These are phyloP conservation scores for Akabosia matsudoensis DNA, from an alignment of 1,140 invertebrate genomes.

Conservation along the genomic window DNA sequence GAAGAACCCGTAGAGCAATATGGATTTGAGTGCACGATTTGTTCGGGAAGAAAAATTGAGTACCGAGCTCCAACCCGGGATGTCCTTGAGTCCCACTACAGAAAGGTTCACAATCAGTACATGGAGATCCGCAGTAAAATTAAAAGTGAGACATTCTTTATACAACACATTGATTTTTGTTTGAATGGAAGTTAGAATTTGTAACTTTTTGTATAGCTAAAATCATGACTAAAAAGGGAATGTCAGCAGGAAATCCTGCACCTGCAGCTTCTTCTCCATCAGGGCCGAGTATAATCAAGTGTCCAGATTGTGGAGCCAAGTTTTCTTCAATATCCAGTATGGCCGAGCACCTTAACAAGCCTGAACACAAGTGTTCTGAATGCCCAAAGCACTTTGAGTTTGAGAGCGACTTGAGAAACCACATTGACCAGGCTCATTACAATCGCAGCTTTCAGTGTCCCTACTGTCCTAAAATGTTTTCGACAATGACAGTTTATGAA, in stretches of 20 bases:
- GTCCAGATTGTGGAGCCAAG: background rate
- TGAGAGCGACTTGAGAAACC: background rate
- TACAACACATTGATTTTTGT: background rate
- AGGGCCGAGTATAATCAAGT: background rate
- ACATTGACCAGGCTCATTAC: background rate
- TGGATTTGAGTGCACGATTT: background rate
- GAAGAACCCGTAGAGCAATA: background rate
- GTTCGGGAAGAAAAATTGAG: background rate
- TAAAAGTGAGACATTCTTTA: background rate
- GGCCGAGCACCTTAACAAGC: constrained; percentile 1
- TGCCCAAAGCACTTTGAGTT: background rate
- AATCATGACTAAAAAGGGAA: background rate
- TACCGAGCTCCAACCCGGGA: background rate
- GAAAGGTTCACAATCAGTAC: background rate
- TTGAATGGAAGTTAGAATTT: background rate
- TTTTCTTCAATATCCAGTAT: background rate
- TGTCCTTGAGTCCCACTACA: background rate
- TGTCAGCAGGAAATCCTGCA: background rate
- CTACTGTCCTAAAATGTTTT: background rate
- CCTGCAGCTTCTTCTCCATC: background rate
- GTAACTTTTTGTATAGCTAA: background rate
- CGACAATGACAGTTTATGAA: background rate
- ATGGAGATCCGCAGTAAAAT: background rate
- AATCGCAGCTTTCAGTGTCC: background rate
- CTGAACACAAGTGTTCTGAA: background rate